phyloP scores from a whole-genome alignment of 2,113 vertebrate genomes.

The Ptyas mucosa region DNA sequence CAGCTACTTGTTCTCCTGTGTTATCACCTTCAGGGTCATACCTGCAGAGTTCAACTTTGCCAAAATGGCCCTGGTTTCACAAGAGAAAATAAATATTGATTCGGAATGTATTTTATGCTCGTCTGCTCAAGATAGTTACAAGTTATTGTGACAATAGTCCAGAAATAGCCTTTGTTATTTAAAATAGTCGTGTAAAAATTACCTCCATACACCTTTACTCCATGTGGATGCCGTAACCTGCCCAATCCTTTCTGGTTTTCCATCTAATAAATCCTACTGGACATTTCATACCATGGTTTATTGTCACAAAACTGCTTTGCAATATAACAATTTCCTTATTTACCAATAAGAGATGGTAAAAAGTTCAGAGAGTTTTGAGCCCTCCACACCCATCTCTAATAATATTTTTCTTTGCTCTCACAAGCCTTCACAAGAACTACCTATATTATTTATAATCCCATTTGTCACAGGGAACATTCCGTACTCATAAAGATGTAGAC shows the following conservation, averaged over 20 bases:
- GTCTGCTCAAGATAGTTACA: neutral
- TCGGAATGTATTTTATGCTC: neutral
- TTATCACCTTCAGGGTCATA: constrained; percentile 93
- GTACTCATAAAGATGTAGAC: neutral
- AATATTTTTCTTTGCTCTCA: neutral
- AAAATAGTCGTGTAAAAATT: neutral
- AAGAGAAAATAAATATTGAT: neutral
- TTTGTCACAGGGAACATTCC: neutral
- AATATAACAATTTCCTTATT: neutral
- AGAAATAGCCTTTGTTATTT: neutral
- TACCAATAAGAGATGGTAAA: neutral
- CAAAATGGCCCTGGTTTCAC: constrained; percentile 86
- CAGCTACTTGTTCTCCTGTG: constrained; percentile 92
- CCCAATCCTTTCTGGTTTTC: neutral
- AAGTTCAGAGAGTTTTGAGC: neutral
- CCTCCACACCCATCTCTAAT: neutral
- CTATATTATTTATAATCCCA: neutral
- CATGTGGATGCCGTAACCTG: neutral
- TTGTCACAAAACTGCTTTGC: neutral
- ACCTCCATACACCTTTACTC: neutral
- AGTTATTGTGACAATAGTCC: neutral
- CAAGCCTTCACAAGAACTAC: neutral
- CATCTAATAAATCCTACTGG: neutral
- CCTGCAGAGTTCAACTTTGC: constrained; percentile 92
- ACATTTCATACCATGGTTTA: neutral